Conservation (phyloP, 2,113 vertebrate genomes). For the Chaenocephalus aceratus region DNA sequence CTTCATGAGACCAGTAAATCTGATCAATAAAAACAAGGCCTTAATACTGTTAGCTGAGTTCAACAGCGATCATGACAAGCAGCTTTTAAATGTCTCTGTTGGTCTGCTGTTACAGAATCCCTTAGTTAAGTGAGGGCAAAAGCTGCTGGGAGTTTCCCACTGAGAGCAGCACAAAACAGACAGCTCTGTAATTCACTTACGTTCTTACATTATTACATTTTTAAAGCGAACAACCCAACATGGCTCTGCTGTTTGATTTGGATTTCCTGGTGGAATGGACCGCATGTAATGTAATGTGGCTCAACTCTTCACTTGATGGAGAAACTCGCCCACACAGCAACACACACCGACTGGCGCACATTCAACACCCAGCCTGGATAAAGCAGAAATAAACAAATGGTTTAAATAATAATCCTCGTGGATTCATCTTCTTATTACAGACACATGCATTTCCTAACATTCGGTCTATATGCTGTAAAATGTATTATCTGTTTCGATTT, state of each 20-base stretch:
- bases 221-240: conserved; percentile 52
- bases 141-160: conserved; percentile 42
- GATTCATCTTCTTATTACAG: too few species aligned
- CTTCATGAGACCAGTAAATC: neutral
- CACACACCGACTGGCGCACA: conserved; percentile 41
- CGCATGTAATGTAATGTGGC: conserved; percentile 60
- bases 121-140: conserved; percentile 35
- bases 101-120: neutral
- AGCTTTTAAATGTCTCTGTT: conserved; percentile 1
- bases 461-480: too few species aligned
- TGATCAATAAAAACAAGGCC: conserved; percentile 11
- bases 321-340: conserved; percentile 50
- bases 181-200: conserved; percentile 35
- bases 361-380: conserved; percentile 23
- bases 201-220: conserved; percentile 31
- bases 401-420: conserved; percentile 10
- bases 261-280: conserved; percentile 63
- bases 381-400: conserved; percentile 22
- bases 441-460: too few species aligned
- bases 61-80: neutral
- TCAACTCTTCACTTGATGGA: conserved; percentile 29
- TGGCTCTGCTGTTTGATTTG: conserved; percentile 56
- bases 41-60: neutral
- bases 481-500: too few species aligned
- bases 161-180: conserved; percentile 55